phyloP scores from a whole-genome alignment of 1,140 invertebrate species.

The Archivesica marissinica region DNA sequence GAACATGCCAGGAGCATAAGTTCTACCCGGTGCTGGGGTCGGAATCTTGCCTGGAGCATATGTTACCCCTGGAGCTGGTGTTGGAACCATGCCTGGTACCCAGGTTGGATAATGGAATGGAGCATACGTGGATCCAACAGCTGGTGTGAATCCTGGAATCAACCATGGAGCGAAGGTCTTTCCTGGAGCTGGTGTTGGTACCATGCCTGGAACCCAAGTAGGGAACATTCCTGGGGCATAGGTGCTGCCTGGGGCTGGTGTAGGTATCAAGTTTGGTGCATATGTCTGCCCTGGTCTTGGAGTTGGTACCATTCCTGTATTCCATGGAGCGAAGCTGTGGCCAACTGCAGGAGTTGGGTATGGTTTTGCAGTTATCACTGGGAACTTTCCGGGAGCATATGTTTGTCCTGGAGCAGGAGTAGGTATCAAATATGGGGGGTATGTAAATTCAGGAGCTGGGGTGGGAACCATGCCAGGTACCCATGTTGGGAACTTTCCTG shows the following conservation, averaged over 20 bases:
- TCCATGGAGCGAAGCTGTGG: slow-evolving; percentile 24
- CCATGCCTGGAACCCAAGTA: slow-evolving; percentile 47
- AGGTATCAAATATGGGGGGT: slow-evolving; percentile 53
- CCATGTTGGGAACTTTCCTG: slow-evolving; percentile 63
- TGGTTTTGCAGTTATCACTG: neutral
- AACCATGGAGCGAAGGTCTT: slow-evolving; percentile 53
- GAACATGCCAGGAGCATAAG: slow-evolving; percentile 50
- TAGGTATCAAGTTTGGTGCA: slow-evolving; percentile 63
- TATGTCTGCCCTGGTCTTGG: slow-evolving; percentile 67
- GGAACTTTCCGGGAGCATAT: slow-evolving; percentile 61
- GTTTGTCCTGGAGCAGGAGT: slow-evolving; percentile 36
- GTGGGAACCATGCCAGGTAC: slow-evolving; percentile 55
- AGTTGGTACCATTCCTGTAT: slow-evolving; percentile 47
- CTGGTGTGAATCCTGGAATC: slow-evolving; percentile 59
- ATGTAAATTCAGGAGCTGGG: slow-evolving; percentile 63
- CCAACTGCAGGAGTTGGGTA: slow-evolving; percentile 32
- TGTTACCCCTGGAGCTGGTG: slow-evolving; percentile 66
- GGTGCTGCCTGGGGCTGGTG: slow-evolving; percentile 37
- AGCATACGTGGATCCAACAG: slow-evolving; percentile 68
- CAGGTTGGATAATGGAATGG: slow-evolving; percentile 64
- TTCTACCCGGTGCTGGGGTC: slow-evolving; percentile 61
- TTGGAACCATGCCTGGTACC: slow-evolving; percentile 52
- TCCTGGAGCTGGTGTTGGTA: slow-evolving; percentile 56
- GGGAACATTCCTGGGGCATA: slow-evolving; percentile 41
- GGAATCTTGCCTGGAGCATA: slow-evolving; percentile 66